Conservation (phyloP, 2,797 vertebrate genomes). For the Macropus fuliginosus region DNA sequence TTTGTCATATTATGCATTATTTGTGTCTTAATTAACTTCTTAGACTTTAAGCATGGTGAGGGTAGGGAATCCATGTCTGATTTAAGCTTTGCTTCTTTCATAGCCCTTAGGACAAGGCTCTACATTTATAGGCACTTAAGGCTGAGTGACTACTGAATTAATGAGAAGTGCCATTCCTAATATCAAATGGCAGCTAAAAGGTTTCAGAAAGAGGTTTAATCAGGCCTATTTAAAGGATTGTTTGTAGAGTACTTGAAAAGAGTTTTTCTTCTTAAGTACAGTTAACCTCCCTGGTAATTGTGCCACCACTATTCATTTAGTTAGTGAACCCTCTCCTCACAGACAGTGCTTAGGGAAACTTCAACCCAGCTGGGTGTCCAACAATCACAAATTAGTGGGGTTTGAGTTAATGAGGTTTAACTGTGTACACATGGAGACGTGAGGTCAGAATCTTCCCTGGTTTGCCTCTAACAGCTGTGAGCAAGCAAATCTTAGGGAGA, state of each 20-base stretch:
- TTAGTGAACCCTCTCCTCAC: neutral
- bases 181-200: neutral
- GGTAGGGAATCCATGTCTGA: neutral
- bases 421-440: neutral
- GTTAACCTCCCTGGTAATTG: neutral
- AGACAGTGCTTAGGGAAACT: neutral
- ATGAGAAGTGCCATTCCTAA: neutral
- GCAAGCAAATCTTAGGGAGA: neutral
- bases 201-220: neutral
- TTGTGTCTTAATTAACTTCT: neutral
- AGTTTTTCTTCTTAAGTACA: neutral
- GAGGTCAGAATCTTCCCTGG: neutral
- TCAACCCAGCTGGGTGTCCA: neutral
- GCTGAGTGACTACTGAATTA: neutral
- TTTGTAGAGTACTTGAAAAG: neutral
- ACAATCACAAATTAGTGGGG: neutral
- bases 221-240: neutral
- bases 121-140: neutral
- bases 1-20: neutral
- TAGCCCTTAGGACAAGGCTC: neutral
- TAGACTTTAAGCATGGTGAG: neutral
- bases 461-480: neutral
- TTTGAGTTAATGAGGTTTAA: neutral
- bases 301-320: neutral
- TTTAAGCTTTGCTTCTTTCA: neutral